A percentile compares a stretch with the other conserved stretches of the same genome.
These are phyloP conservation scores for Kryphioiulus occultus DNA, from an alignment of 2,888 invertebrate genomes.

Conservation along the genomic window DNA sequence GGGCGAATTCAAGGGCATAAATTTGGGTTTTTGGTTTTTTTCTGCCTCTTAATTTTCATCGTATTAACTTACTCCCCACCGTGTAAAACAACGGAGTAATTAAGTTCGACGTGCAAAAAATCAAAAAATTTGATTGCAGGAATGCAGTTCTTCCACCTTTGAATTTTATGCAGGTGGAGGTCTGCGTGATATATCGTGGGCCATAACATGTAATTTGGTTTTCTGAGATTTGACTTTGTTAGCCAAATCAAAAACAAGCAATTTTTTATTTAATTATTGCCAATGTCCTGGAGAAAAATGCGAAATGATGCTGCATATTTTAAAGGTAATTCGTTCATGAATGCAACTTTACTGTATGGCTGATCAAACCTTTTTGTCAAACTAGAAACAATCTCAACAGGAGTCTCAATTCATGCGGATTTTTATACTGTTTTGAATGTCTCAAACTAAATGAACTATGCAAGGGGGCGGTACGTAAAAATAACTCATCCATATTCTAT, in stretches of 20 bases:
- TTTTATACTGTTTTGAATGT: neutral
- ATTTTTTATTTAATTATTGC: neutral
- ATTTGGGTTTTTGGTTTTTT: neutral
- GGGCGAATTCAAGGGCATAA: neutral
- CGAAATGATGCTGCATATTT: neutral
- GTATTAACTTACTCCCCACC: slow-evolving; percentile 14
- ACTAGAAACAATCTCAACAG: too few relatives aligned
- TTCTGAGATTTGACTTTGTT: neutral
- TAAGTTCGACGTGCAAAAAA: neutral
- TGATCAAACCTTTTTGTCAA: neutral
- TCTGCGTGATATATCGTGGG: neutral
- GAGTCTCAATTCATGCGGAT: neutral
- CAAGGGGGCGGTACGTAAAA: neutral
- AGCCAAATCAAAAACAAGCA: neutral
- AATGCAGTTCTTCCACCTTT: neutral
- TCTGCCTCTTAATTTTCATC: neutral
- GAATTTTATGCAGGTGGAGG: neutral
- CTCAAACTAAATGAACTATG: neutral
- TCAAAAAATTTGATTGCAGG: slow-evolving; percentile 11
- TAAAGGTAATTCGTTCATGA: neutral
- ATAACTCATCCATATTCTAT: neutral
- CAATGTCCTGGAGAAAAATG: neutral
- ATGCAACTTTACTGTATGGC: too few relatives aligned
- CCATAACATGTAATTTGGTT: too few relatives aligned
- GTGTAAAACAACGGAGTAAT: slow-evolving; percentile 13